Evolutionary conservation across 92 coral and sea anemone genomes (phyloP).

Genomic region (Micromussa lordhowensis): DNA sequence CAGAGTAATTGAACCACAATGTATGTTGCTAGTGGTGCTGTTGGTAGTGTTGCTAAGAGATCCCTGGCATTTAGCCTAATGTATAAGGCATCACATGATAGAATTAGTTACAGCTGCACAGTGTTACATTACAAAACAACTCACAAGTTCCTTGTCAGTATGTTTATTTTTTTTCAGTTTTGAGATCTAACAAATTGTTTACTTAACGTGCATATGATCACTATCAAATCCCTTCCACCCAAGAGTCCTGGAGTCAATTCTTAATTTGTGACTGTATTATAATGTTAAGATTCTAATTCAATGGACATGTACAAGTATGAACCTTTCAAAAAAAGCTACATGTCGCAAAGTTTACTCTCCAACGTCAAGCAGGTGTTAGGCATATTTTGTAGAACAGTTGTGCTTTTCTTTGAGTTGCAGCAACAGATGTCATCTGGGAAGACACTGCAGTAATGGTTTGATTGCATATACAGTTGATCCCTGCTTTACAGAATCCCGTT

Average conservation of each 20-base stretch:
- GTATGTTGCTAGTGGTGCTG: neutral
- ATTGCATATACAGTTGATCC: neutral
- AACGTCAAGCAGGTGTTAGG: neutral
- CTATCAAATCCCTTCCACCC: neutral
- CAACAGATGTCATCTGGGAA: constrained; percentile 18
- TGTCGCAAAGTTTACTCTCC: neutral
- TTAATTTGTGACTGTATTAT: neutral
- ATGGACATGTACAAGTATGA: no score
- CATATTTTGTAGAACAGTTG: constrained; percentile 35
- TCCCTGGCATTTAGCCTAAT: neutral
- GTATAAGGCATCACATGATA: neutral
- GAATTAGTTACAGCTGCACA: neutral
- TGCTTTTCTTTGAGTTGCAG: constrained; percentile 25
- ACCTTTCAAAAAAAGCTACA: neutral
- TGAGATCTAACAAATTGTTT: no score
- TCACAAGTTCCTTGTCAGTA: neutral
- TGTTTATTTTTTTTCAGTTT: no score
- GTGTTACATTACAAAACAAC: neutral
- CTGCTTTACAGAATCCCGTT: neutral
- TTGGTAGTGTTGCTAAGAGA: neutral
- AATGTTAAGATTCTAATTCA: no score
- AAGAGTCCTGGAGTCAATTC: neutral
- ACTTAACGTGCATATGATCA: no score
- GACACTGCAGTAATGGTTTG: constrained; percentile 25
- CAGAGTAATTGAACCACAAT: no score